Conservation (phyloP, 2,113 vertebrate species). For the Sebastes fasciatus region DNA sequence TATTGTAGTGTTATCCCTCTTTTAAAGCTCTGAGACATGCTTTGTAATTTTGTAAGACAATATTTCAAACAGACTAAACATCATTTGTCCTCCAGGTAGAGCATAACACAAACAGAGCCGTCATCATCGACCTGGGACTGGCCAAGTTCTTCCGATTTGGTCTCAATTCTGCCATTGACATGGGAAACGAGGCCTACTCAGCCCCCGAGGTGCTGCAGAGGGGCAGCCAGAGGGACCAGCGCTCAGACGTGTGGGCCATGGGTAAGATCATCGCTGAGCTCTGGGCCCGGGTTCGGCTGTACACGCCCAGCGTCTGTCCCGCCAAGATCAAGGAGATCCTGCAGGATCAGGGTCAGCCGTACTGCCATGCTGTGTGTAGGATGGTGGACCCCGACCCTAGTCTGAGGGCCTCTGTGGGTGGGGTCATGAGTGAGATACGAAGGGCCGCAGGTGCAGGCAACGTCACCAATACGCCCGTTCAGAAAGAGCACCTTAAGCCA, state of each 20-base stretch:
- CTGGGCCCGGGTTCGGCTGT: conserved; percentile 74
- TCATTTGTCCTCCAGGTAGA: conserved; percentile 76
- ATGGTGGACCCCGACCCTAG: conserved; percentile 73
- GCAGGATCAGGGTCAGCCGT: conserved; percentile 62
- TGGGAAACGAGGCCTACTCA: conserved; percentile 83
- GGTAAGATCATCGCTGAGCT: conserved; percentile 84
- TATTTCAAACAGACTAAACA: neutral
- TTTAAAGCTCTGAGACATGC: neutral
- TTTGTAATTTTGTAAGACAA: neutral
- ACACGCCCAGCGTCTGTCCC: conserved; percentile 68
- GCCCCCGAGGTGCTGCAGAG: conserved; percentile 79
- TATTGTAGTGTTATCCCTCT: neutral
- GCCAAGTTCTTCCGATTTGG: conserved; percentile 81
- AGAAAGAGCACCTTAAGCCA: neutral
- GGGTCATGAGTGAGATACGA: conserved; percentile 72
- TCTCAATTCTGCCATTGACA: conserved; percentile 75
- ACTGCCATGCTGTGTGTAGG: conserved; percentile 65
- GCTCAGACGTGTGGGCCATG: conserved; percentile 85
- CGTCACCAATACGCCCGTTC: neutral
- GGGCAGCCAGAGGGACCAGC: conserved; percentile 65
- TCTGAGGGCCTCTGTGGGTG: conserved; percentile 66
- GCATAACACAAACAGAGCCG: conserved; percentile 78
- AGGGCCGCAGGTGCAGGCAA: conserved; percentile 22
- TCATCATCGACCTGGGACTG: conserved; percentile 84
- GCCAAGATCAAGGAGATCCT: conserved; percentile 77